phyloP scores from a whole-genome alignment of 1,140 invertebrate species.

The Anastrepha obliqua region DNA sequence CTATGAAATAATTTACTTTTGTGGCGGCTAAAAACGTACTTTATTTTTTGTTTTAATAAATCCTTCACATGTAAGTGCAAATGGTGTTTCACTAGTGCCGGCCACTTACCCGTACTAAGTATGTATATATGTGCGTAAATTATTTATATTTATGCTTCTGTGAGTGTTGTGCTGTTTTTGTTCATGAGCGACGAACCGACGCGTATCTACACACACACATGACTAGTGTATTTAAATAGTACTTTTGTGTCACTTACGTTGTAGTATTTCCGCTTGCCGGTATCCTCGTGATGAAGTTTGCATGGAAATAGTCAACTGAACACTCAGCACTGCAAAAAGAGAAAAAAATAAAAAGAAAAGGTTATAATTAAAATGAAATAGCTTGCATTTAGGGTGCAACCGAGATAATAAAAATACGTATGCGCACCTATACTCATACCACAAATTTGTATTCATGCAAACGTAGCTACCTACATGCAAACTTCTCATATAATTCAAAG shows the following conservation, averaged over 20 bases:
- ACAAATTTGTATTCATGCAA: neutral
- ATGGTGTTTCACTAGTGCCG: too few species aligned
- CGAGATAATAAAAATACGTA: neutral
- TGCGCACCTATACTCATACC: too few species aligned
- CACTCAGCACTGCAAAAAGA: constrained; percentile 24
- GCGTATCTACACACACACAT: neutral
- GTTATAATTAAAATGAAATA: constrained; percentile 32
- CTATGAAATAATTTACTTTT: too few species aligned
- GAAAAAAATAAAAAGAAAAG: neutral
- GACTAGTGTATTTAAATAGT: neutral
- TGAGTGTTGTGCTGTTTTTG: neutral
- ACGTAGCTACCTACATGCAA: neutral
- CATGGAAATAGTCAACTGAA: constrained; percentile 38
- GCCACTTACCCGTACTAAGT: too few species aligned
- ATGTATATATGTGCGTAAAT: too few species aligned
- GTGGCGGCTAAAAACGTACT: too few species aligned
- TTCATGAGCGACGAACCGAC: neutral
- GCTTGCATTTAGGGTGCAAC: neutral
- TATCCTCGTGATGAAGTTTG: constrained; percentile 47
- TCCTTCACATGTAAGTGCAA: too few species aligned
- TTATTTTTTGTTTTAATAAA: too few species aligned
- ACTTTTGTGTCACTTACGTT: constrained; percentile 29
- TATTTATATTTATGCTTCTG: too few species aligned
- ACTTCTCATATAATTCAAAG: neutral
- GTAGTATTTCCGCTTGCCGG: constrained; percentile 17